Evolutionary conservation across 2,113 vertebrate species (phyloP), one percentile per base, ranked within the genome.

Genomic region (Microtus pennsylvanicus): DNA sequence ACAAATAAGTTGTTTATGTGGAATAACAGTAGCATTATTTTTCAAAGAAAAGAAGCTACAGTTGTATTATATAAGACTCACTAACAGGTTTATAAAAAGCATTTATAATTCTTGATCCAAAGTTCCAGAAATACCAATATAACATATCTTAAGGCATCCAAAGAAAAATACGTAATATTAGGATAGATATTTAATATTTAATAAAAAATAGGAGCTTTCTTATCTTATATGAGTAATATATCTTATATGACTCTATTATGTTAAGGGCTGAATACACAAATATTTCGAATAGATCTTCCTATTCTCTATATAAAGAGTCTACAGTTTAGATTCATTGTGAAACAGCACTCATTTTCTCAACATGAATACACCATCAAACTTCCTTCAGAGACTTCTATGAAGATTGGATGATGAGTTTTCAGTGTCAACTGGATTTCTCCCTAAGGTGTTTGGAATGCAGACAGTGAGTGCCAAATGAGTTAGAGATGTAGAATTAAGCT

Each of bases 41-140:
- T 94, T 78, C 28, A 69, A n/a, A 19, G 42, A 8, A 96, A 78
- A 5, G 47, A 83, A 94, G 7, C 47, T 96, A 74, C 82, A 96
- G 67, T 38, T 87, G 67, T 47, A 82, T 77, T 96, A 69, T 58
- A 30, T 89, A 93, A 91, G 30, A 78, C 47, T 89, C 67, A n/a
- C 11, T 91, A 14, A 45, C 63, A 9, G 26, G 96, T 12, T 21
- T 89, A 65, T 61, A n/a, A 47, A 90, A 45, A 89, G 6, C n/a
- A 89, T 87, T 91, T 93, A 92, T 61, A 50, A 50, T 77, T 94
- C 93, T 96, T 94, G 26, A 94, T 96, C 67, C 90, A 93, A 95
- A 81, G 19, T 92, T 72, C 45, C 35, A 77, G 28, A 93, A 65
- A 63, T 4, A 10, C 81, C 24, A 93, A 78, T 74, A 93, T 19